Evolutionary conservation across 2,113 vertebrate species (phyloP).

Genomic region (Grammomys surdaster): DNA sequence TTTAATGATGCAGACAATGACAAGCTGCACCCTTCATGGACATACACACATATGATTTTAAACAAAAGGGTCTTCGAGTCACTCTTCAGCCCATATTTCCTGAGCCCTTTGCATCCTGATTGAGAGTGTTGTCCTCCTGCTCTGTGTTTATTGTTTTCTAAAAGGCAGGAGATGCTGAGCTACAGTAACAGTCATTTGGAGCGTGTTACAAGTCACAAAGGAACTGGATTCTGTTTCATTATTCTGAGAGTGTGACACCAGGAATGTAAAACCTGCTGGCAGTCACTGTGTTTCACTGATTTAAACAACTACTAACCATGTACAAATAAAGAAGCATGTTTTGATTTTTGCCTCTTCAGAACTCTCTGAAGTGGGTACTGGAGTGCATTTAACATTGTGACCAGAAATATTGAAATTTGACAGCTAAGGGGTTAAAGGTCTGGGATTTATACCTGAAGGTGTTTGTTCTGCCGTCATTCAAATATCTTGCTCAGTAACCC

Average conservation of each 20-base stretch:
- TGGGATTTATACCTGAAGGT: constrained; percentile 88
- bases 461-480: constrained; percentile 86
- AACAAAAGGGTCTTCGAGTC: constrained; percentile 45
- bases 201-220: constrained; percentile 71
- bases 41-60: constrained; percentile 14
- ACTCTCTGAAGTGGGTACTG: constrained; percentile 83
- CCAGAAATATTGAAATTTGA: constrained; percentile 90
- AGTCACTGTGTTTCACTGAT: constrained; percentile 85
- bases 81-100: constrained; percentile 38
- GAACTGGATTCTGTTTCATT: constrained; percentile 81
- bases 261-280: constrained; percentile 83
- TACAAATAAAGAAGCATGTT: constrained; percentile 86
- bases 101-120: background rate
- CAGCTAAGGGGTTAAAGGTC: constrained; percentile 88
- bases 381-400: constrained; percentile 87
- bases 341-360: constrained; percentile 86
- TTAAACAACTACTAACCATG: constrained; percentile 85
- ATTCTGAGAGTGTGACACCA: constrained; percentile 80
- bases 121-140: constrained; percentile 16
- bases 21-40: background rate
- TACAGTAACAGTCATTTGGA: constrained; percentile 75
- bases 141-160: constrained; percentile 71
- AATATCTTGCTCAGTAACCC: constrained; percentile 84
- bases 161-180: constrained; percentile 55
- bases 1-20: constrained; percentile 42